phyloP scores from a whole-genome alignment of 2,113 vertebrate species.

The Chiloscyllium plagiosum region DNA sequence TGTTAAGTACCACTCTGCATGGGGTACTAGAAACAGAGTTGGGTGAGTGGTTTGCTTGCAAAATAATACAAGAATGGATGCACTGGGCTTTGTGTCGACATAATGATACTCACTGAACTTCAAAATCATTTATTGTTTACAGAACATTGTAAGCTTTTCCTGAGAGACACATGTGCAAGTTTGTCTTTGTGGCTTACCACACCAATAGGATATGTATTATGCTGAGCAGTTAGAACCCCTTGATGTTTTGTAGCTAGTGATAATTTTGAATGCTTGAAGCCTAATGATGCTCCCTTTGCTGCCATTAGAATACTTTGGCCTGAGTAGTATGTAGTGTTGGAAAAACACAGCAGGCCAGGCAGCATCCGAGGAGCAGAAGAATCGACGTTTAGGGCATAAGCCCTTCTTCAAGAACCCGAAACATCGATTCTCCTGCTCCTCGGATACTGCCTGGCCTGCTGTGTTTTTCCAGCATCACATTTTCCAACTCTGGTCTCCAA shows the following conservation, averaged over 20 bases:
- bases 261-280: not conserved
- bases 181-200: not conserved
- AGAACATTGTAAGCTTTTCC: not conserved
- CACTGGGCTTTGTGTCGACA: not conserved
- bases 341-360: no score
- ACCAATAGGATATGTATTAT: not conserved
- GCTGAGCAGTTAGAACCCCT: not conserved
- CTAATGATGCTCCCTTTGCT: not conserved
- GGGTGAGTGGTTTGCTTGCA: not conserved
- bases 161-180: conserved; percentile 7
- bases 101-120: not conserved
- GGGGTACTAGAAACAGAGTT: not conserved
- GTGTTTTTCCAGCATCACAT: no score
- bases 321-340: not conserved
- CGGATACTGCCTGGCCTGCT: no score
- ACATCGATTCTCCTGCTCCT: no score
- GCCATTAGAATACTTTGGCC: not conserved
- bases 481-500: no score
- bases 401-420: no score
- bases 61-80: not conserved
- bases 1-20: not conserved
- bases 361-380: no score
- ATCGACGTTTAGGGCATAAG: no score
- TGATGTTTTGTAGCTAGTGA: not conserved
- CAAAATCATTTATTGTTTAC: not conserved